Conservation (phyloP, 2,888 invertebrate species). For the Dichetophora obliterata region DNA sequence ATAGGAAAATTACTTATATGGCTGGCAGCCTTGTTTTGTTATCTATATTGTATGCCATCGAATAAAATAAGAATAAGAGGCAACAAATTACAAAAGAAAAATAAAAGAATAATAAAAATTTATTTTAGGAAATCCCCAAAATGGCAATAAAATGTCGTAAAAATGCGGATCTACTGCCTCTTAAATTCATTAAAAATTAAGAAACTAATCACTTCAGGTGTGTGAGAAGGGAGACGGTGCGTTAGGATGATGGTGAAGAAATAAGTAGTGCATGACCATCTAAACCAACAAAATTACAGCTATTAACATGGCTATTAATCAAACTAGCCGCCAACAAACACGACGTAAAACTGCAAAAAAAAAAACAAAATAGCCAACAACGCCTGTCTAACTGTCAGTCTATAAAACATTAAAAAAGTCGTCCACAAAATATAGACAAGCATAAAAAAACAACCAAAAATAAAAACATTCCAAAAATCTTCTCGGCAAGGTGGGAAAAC, state of each 20-base stretch:
- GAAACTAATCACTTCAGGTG: background rate
- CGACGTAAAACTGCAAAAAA: background rate
- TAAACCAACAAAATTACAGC: constrained; percentile 66
- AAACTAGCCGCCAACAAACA: constrained; percentile 46
- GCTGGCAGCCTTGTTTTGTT: background rate
- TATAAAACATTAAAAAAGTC: background rate
- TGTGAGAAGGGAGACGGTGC: background rate
- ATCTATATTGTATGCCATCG: background rate
- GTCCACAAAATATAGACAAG: background rate
- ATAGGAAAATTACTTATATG: background rate
- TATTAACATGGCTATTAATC: constrained; percentile 68
- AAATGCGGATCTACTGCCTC: too few species aligned
- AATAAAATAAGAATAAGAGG: background rate
- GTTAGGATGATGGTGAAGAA: background rate
- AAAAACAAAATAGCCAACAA: background rate
- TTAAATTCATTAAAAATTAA: background rate
- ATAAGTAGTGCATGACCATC: constrained; percentile 1
- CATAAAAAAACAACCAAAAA: background rate
- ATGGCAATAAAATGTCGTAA: too few species aligned
- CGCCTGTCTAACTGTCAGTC: background rate
- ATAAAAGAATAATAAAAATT: too few species aligned
- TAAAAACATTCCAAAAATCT: background rate
- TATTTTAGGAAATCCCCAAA: too few species aligned
- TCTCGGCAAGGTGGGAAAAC: background rate
- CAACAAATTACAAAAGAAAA: too few species aligned